phyloP scores from a whole-genome alignment of 2,888 invertebrate genomes.

The Drosophila pseudotakahashii region DNA sequence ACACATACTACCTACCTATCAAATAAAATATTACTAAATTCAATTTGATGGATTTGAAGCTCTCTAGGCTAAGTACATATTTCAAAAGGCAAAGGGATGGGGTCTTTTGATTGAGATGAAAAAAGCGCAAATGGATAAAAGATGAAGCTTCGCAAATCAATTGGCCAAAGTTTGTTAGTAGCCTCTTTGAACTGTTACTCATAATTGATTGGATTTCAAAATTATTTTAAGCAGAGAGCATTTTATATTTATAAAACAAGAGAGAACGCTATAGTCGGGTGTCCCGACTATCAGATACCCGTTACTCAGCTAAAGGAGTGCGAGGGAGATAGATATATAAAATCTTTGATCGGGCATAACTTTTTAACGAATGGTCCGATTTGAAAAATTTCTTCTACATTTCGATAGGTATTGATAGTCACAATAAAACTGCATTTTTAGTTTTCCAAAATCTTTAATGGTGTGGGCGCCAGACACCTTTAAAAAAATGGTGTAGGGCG shows the following conservation, averaged over 20 bases:
- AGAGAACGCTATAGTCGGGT: too few species aligned
- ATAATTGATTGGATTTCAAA: conserved; percentile 12
- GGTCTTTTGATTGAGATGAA: conserved; percentile 17
- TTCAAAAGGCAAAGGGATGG: neutral
- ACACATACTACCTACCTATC: conserved; percentile 6
- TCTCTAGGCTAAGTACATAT: conserved; percentile 4
- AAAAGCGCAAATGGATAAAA: conserved; percentile 12
- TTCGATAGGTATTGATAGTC: too few species aligned
- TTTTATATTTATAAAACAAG: neutral
- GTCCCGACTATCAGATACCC: too few species aligned
- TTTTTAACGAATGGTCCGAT: too few species aligned
- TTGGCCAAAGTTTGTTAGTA: conserved; percentile 7
- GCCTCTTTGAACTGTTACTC: neutral
- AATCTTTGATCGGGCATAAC: too few species aligned
- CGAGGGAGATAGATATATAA: too few species aligned
- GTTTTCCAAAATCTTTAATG: too few species aligned
- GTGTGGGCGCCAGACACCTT: too few species aligned
- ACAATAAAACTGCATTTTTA: too few species aligned
- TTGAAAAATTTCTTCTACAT: too few species aligned
- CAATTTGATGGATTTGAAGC: conserved; percentile 49
- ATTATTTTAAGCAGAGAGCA: neutral
- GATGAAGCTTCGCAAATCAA: conserved; percentile 12
- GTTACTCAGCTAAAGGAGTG: too few species aligned
- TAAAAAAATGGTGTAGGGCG: too few species aligned
- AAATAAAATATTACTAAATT: conserved; percentile 54